These are phyloP conservation scores for Drosophila vallismaia DNA, from an alignment of 2,888 invertebrate species.

Conservation along the genomic window DNA sequence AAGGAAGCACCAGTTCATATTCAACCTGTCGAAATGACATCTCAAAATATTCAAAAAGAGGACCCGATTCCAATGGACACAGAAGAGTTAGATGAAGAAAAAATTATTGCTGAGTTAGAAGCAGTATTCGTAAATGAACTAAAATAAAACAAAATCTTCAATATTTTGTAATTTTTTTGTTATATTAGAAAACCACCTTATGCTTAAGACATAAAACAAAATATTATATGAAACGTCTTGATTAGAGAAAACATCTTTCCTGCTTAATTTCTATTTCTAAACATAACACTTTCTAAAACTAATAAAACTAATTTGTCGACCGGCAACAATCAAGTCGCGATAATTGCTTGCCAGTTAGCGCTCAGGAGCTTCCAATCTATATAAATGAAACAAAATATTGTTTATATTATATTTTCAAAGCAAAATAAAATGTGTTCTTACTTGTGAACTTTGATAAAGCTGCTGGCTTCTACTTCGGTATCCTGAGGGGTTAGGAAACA, in stretches of 20 bases:
- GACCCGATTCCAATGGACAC: neutral
- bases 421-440: conserved; percentile 69
- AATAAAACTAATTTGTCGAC: conserved; percentile 10
- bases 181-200: neutral
- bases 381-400: neutral
- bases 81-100: conserved; percentile 4
- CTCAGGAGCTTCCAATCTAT: conserved; percentile 28
- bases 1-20: neutral
- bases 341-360: neutral
- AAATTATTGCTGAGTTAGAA: conserved; percentile 22
- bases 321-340: conserved; percentile 17
- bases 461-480: conserved; percentile 85
- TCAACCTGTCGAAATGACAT: neutral
- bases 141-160: neutral
- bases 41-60: neutral
- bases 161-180: neutral
- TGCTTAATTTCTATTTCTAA: neutral
- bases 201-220: conserved; percentile 2
- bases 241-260: neutral
- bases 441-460: conserved; percentile 86
- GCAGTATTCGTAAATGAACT: conserved; percentile 23
- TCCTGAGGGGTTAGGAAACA: conserved; percentile 96
- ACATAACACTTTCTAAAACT: too few relatives aligned
- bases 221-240: neutral
- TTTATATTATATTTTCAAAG: neutral